These are phyloP conservation scores for Lytechinus pictus DNA, from an alignment of 35 echinoderm and acorn worm species.

Conservation along the genomic window DNA sequence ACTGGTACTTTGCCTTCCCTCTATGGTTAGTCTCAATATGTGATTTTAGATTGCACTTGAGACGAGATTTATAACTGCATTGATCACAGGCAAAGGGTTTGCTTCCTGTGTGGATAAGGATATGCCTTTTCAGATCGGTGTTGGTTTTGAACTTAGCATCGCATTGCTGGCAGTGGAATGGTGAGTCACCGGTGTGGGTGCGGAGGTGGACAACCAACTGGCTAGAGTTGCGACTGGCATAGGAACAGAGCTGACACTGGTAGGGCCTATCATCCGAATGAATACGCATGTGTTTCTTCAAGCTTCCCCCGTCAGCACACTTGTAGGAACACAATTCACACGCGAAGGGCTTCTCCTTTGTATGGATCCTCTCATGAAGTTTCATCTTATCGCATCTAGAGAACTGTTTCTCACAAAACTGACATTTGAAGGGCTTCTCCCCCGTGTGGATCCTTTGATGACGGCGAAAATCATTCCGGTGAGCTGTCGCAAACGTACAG, in stretches of 20 bases:
- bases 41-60: slow-evolving; percentile 58
- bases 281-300: slow-evolving; percentile 79
- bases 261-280: slow-evolving; percentile 71
- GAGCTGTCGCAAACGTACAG: slow-evolving; percentile 56
- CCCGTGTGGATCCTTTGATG: slow-evolving; percentile 79
- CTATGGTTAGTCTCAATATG: slow-evolving; percentile 76
- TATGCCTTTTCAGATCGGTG: slow-evolving; percentile 70
- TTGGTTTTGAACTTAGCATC: slow-evolving; percentile 76
- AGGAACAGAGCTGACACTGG: slow-evolving; percentile 79
- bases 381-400: slow-evolving; percentile 69
- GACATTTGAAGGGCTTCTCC: slow-evolving; percentile 76
- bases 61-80: slow-evolving; percentile 65
- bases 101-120: slow-evolving; percentile 66
- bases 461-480: slow-evolving; percentile 64
- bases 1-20: slow-evolving; percentile 58
- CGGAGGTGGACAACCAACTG: slow-evolving; percentile 76
- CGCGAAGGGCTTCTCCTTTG: slow-evolving; percentile 66
- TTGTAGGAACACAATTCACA: slow-evolving; percentile 67
- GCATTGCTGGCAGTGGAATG: slow-evolving; percentile 80
- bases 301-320: slow-evolving; percentile 67
- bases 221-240: slow-evolving; percentile 81
- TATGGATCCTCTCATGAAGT: slow-evolving; percentile 72
- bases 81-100: slow-evolving; percentile 74
- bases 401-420: slow-evolving; percentile 73
- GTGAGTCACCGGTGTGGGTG: slow-evolving; percentile 78